Conservation (phyloP, 2,113 vertebrate species). For the Nesogale talazaci region DNA sequence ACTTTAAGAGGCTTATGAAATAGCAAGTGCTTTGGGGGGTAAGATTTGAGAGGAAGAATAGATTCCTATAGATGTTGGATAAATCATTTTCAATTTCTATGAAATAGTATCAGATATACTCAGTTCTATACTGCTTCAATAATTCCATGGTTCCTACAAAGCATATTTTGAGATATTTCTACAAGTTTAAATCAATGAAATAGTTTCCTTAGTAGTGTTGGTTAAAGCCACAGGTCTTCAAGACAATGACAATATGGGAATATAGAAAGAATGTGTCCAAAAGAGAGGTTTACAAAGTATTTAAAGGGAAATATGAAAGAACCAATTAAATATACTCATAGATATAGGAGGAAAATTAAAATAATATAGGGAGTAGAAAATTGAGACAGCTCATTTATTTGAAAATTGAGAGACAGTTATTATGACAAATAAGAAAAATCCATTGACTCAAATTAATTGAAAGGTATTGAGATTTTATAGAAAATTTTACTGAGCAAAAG, state of each 20-base stretch:
- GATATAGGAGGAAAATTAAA: neutral
- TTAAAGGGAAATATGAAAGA: neutral
- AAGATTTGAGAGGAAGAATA: neutral
- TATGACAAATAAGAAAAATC: neutral
- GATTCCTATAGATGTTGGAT: neutral
- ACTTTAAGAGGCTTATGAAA: neutral
- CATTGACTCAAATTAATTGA: neutral
- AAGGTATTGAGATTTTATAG: neutral
- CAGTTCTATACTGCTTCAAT: neutral
- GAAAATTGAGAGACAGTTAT: no score
- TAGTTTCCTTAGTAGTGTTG: neutral
- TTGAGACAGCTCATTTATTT: neutral
- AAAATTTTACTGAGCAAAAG: neutral
- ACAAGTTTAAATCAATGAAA: neutral
- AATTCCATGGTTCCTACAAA: neutral
- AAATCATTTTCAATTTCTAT: neutral
- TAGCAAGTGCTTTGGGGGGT: neutral
- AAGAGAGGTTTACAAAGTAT: neutral
- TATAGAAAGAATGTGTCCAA: neutral
- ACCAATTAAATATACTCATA: neutral
- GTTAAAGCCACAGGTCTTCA: neutral
- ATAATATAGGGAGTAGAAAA: neutral
- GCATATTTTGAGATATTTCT: neutral
- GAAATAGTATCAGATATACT: neutral
- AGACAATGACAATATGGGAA: neutral